Conservation (phyloP, 2,888 invertebrate genomes). For the Apamea crenata region DNA sequence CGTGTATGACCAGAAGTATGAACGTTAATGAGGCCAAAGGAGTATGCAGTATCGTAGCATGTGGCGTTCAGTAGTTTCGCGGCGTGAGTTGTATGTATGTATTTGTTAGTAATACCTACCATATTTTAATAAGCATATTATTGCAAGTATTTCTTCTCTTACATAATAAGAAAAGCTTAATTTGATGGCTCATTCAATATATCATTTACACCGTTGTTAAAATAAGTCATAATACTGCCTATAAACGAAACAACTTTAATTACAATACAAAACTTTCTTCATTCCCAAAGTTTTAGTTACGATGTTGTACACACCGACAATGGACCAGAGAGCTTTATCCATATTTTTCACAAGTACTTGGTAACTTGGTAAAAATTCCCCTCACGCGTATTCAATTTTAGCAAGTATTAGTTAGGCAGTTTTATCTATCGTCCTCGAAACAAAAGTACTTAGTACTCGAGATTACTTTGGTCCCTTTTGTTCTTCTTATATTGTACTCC, state of each 20-base stretch:
- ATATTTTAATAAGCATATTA: not conserved
- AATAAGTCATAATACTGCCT: not conserved
- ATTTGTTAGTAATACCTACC: not conserved
- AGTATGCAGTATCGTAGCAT: no score
- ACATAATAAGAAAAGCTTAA: not conserved
- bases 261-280: slow-evolving; percentile 36
- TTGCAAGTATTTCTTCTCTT: no score
- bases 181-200: not conserved
- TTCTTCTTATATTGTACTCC: slow-evolving; percentile 39
- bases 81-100: not conserved
- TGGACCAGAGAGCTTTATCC: slow-evolving; percentile 1
- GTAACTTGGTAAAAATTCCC: slow-evolving; percentile 50
- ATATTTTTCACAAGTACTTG: slow-evolving; percentile 48
- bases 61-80: no score
- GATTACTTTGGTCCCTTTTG: slow-evolving; percentile 60
- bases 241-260: slow-evolving; percentile 31
- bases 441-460: slow-evolving; percentile 63
- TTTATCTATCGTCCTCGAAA: slow-evolving; percentile 60
- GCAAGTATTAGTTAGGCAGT: slow-evolving; percentile 51
- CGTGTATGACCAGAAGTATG: no score
- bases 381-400: slow-evolving; percentile 57
- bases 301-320: not conserved
- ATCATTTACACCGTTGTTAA: not conserved
- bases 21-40: no score
- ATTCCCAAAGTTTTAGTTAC: slow-evolving; percentile 28